Conservation (phyloP, 2,888 invertebrate genomes). For the Stenotaenia linearis region DNA sequence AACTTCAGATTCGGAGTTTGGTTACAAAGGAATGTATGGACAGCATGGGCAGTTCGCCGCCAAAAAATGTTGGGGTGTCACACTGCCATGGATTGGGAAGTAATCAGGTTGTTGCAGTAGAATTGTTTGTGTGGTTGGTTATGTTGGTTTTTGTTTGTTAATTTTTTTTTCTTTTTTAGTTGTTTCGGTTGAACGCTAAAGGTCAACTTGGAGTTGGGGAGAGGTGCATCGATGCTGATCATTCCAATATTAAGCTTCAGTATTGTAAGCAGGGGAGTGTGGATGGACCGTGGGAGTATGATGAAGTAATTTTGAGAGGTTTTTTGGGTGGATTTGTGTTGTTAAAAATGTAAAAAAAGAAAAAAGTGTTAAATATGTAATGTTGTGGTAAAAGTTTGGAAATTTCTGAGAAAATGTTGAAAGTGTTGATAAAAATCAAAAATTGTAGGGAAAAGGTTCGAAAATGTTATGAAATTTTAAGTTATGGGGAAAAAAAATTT, state of each 20-base stretch:
- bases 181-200: slow-evolving; percentile 71
- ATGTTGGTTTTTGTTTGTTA: background rate
- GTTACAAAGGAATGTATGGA: slow-evolving; percentile 81
- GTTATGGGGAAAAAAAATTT: no score
- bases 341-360: no score
- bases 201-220: slow-evolving; percentile 95
- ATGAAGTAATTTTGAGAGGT: slow-evolving; percentile 55
- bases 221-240: slow-evolving; percentile 85
- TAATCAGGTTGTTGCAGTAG: slow-evolving; percentile 59
- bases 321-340: background rate
- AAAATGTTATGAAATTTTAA: no score
- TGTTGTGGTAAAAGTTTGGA: no score
- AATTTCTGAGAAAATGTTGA: no score
- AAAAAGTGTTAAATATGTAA: no score
- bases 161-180: slow-evolving; percentile 3
- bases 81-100: slow-evolving; percentile 92
- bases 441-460: no score
- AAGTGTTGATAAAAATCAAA: no score
- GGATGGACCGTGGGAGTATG: slow-evolving; percentile 91
- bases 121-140: background rate
- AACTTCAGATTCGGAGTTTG: slow-evolving; percentile 61
- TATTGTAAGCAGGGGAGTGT: slow-evolving; percentile 88
- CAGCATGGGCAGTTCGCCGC: slow-evolving; percentile 87
- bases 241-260: slow-evolving; percentile 80
- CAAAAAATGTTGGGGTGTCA: slow-evolving; percentile 77